phyloP scores from a whole-genome alignment of 2,888 invertebrate species.

The Nipponacmea schrenckii region DNA sequence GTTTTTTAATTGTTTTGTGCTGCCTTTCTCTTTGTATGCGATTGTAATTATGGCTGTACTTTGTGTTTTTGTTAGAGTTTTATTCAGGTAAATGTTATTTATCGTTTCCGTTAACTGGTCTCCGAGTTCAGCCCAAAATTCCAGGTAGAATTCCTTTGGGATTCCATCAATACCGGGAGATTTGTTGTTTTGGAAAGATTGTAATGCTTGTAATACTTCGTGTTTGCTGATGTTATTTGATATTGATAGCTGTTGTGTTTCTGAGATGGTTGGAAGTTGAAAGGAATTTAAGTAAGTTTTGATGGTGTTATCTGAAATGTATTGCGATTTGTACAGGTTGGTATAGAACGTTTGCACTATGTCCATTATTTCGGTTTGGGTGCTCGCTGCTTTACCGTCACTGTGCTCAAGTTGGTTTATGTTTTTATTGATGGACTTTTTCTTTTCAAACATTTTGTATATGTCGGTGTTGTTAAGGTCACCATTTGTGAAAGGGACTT shows the following conservation, averaged over 20 bases:
- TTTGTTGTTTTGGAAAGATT: not conserved
- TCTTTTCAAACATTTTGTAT: too few species aligned
- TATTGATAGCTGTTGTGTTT: not conserved
- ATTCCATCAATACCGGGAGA: not conserved
- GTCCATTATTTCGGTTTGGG: not conserved
- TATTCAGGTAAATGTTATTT: not conserved
- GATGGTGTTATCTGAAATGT: not conserved
- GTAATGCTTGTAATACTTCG: not conserved
- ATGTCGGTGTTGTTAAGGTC: too few species aligned
- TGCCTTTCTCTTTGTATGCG: not conserved
- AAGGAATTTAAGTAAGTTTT: not conserved
- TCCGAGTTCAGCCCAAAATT: not conserved
- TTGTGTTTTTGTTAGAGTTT: not conserved
- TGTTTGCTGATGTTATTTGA: not conserved
- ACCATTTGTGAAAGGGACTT: too few species aligned
- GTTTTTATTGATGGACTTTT: too few species aligned
- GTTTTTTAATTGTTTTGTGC: not conserved
- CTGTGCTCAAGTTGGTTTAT: too few species aligned
- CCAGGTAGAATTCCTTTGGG: not conserved
- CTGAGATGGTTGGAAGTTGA: too few species aligned
- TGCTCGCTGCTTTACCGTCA: too few species aligned
- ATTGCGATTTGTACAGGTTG: not conserved
- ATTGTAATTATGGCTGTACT: not conserved
- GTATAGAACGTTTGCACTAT: not conserved
- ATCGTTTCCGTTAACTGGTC: not conserved